Evolutionary conservation across 1,140 invertebrate species (phyloP).

Genomic region (Psilanteris sp.): DNA sequence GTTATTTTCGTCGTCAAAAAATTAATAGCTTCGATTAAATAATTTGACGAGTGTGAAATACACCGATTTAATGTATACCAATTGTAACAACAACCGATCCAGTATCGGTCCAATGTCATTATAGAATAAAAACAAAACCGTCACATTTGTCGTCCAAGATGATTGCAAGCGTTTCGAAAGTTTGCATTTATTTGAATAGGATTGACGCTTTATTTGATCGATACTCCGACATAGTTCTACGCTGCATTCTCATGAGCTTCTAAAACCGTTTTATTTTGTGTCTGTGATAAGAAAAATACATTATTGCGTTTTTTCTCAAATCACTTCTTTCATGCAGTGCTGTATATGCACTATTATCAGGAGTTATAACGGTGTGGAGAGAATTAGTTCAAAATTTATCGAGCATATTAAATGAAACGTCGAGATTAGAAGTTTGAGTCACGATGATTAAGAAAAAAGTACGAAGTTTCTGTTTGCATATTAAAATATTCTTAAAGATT

Average conservation of each 20-base stretch:
- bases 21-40: no score
- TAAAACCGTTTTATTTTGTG: constrained; percentile 10
- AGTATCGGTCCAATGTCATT: no score
- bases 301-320: background rate
- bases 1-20: no score
- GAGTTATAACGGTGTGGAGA: background rate
- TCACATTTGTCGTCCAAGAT: background rate
- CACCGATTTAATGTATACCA: no score
- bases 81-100: no score
- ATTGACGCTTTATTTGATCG: constrained; percentile 54
- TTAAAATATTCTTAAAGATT: constrained; percentile 2
- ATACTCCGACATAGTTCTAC: constrained; percentile 26
- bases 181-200: constrained; percentile 31
- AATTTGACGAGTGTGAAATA: no score
- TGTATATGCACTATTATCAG: background rate
- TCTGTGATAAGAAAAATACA: constrained; percentile 4
- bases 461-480: constrained; percentile 14
- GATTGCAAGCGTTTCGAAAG: constrained; percentile 21
- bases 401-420: constrained; percentile 12
- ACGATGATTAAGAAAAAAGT: constrained; percentile 1
- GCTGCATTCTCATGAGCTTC: constrained; percentile 22
- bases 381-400: constrained; percentile 6
- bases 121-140: no score
- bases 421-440: constrained; percentile 7
- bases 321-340: background rate